Conservation (phyloP, 2,113 vertebrate genomes). For the Perca schrenkii region DNA sequence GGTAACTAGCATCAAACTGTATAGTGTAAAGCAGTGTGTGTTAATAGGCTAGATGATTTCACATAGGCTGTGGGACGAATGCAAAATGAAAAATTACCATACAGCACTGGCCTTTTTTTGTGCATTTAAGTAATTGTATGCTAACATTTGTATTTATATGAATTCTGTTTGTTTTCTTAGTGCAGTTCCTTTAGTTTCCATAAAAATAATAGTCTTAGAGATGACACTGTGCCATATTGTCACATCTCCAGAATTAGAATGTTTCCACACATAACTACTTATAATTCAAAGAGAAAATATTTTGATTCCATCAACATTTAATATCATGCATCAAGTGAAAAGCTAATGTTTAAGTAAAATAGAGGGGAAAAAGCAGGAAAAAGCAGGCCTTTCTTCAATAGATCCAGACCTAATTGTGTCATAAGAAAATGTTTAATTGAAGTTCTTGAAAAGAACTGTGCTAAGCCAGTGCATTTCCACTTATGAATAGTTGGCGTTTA, state of each 20-base stretch:
- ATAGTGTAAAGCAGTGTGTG: not conserved
- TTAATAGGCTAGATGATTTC: not conserved
- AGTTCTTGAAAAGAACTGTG: conserved; percentile 56
- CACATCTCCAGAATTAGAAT: not conserved
- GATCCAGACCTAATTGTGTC: conserved; percentile 55
- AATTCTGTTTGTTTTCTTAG: conserved; percentile 3
- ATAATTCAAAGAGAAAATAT: conserved; percentile 13
- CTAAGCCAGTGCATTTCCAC: conserved; percentile 46
- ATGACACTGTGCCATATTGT: not conserved
- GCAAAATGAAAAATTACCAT: not conserved
- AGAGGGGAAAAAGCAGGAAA: not conserved
- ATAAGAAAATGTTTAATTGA: conserved; percentile 59
- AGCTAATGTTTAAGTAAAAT: conserved; percentile 19
- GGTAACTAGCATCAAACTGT: not conserved
- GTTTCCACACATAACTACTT: not conserved
- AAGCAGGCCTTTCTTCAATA: conserved; percentile 25
- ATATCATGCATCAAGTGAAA: not conserved
- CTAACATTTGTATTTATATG: not conserved
- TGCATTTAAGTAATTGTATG: not conserved
- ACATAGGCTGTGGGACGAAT: not conserved
- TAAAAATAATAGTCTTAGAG: not conserved
- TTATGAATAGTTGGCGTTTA: conserved; percentile 47
- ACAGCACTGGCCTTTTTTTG: not conserved
- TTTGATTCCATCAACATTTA: conserved; percentile 11
- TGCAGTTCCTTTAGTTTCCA: not conserved